Evolutionary conservation across 2,797 vertebrate genomes (phyloP).

Genomic region (Catostomus latipinnis): DNA sequence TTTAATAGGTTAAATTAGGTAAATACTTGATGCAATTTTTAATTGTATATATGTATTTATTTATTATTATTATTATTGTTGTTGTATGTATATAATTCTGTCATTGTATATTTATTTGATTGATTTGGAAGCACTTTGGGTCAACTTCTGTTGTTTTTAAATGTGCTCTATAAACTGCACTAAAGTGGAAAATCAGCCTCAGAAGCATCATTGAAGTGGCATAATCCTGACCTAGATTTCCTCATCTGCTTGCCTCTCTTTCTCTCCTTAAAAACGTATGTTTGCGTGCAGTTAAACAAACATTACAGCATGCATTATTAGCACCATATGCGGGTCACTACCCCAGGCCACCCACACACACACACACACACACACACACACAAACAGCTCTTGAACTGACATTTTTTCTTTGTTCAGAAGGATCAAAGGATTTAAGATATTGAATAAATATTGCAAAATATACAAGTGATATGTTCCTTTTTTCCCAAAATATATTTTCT

Average conservation of each 20-base stretch:
- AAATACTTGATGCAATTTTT: too few species aligned
- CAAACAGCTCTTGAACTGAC: background rate
- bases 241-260: conserved; percentile 3
- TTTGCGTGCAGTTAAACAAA: conserved; percentile 34
- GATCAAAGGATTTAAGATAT: background rate
- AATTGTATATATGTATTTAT: too few species aligned
- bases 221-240: conserved; percentile 50
- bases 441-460: background rate
- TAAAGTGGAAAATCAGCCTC: conserved; percentile 53
- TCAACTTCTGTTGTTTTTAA: too few species aligned
- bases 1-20: too few species aligned
- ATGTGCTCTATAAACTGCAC: too few species aligned
- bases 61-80: too few species aligned
- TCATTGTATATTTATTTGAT: too few species aligned
- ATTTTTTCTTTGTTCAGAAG: background rate
- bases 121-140: too few species aligned
- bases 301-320: conserved; percentile 58
- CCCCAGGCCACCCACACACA: background rate
- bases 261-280: conserved; percentile 53
- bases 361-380: background rate
- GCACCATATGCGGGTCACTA: conserved; percentile 51
- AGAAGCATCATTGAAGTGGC: conserved; percentile 49
- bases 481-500: background rate
- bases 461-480: background rate
- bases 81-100: too few species aligned